phyloP scores from a whole-genome alignment of 2,797 vertebrate species.

The Aeoliscus strigatus region DNA sequence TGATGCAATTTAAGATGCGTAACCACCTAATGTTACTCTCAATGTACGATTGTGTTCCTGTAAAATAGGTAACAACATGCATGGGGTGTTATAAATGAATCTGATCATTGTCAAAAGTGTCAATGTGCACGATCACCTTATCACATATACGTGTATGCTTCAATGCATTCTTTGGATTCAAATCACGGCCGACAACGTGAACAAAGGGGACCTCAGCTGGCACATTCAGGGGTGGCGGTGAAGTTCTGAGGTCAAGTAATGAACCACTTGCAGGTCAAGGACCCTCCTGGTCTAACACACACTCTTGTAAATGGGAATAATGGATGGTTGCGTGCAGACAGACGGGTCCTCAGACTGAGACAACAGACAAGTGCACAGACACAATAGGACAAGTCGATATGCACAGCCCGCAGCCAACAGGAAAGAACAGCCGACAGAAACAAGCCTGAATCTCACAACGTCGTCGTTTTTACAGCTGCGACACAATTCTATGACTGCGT shows the following conservation, averaged over 20 bases:
- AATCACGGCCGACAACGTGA: background rate
- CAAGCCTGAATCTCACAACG: slow-evolving; percentile 11
- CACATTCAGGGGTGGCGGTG: slow-evolving; percentile 24
- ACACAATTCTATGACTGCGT: too few species aligned
- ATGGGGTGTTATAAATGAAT: too few species aligned
- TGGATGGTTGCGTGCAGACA: slow-evolving; percentile 10
- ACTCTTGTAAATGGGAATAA: slow-evolving; percentile 30
- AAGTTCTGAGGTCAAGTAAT: slow-evolving; percentile 54
- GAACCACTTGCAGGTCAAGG: slow-evolving; percentile 39
- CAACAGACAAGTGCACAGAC: too few species aligned
- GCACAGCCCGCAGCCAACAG: background rate
- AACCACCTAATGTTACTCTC: too few species aligned
- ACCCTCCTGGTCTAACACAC: slow-evolving; percentile 17
- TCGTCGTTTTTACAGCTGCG: too few species aligned
- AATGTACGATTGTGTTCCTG: too few species aligned
- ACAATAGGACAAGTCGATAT: slow-evolving; percentile 3
- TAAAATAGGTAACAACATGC: too few species aligned
- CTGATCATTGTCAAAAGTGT: too few species aligned
- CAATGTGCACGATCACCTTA: too few species aligned
- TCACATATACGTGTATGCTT: too few species aligned
- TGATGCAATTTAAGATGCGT: too few species aligned
- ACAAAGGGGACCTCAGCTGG: slow-evolving; percentile 51
- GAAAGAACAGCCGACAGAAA: slow-evolving; percentile 3
- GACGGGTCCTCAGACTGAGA: background rate
- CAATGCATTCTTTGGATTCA: background rate